These are phyloP conservation scores for Eupithecia dodoneata DNA, from an alignment of 2,888 invertebrate genomes.

Conservation along the genomic window DNA sequence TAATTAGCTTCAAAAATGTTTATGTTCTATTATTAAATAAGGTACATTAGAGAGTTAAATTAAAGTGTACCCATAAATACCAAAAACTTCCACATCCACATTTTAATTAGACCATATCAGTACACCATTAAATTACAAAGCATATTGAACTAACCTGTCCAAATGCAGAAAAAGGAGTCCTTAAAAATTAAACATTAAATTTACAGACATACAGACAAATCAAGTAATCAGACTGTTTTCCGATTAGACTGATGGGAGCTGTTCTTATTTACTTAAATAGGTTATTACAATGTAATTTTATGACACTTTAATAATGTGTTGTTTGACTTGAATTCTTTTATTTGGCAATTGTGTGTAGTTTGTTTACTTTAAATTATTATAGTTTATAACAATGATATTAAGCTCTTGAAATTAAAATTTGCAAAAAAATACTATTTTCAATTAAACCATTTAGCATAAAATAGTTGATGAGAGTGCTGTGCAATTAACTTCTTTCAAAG, in stretches of 20 bases:
- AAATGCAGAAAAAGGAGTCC: not conserved
- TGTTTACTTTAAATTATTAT: too few species aligned
- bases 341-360: too few species aligned
- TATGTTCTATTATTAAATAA: not conserved
- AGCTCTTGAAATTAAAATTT: too few species aligned
- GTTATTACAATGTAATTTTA: too few species aligned
- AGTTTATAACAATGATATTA: too few species aligned
- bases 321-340: too few species aligned
- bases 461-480: not conserved
- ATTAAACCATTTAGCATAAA: not conserved
- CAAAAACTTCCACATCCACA: conserved; percentile 12
- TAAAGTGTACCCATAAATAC: conserved; percentile 3
- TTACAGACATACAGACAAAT: not conserved
- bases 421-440: not conserved
- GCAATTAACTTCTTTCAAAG: not conserved
- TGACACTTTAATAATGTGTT: too few species aligned
- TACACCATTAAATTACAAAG: conserved; percentile 16
- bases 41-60: not conserved
- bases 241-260: too few species aligned
- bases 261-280: too few species aligned
- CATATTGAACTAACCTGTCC: not conserved
- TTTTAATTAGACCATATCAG: conserved; percentile 14
- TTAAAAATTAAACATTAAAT: not conserved
- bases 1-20: not conserved
- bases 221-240: not conserved